Evolutionary conservation across 2,797 vertebrate genomes (phyloP).

Genomic region (Eurystomus glaucurus): DNA sequence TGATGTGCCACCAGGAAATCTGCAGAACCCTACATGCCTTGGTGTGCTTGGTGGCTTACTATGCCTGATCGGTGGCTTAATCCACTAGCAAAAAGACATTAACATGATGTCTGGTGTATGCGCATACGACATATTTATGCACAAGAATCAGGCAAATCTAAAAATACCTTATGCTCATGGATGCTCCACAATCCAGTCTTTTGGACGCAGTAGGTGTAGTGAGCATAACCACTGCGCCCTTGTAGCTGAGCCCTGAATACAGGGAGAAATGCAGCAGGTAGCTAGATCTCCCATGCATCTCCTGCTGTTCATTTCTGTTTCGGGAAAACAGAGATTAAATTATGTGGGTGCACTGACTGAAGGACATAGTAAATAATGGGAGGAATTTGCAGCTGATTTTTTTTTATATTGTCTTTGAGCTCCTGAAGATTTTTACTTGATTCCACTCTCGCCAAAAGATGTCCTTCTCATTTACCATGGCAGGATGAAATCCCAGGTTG

Average conservation of each 20-base stretch:
- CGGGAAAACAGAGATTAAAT: neutral
- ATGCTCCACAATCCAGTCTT: neutral
- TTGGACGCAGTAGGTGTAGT: rapidly evolving
- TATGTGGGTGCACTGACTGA: neutral
- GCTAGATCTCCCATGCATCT: neutral
- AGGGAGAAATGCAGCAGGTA: neutral
- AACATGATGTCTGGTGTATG: neutral
- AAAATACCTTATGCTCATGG: neutral
- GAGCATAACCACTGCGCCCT: neutral
- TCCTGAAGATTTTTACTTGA: neutral
- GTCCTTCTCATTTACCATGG: neutral
- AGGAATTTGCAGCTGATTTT: neutral
- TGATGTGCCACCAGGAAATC: neutral
- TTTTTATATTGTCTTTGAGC: neutral
- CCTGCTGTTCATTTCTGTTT: neutral
- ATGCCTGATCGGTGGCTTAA: neutral
- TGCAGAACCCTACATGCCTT: neutral
- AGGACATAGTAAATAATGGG: neutral
- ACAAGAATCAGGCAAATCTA: neutral
- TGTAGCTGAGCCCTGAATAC: neutral
- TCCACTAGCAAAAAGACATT: neutral
- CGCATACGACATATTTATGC: neutral
- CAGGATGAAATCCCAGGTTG: neutral
- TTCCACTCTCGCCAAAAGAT: neutral
- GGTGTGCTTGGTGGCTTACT: neutral